These are phyloP conservation scores for Iselma pallidipennis DNA, from an alignment of 2,888 invertebrate species.

Conservation along the genomic window DNA sequence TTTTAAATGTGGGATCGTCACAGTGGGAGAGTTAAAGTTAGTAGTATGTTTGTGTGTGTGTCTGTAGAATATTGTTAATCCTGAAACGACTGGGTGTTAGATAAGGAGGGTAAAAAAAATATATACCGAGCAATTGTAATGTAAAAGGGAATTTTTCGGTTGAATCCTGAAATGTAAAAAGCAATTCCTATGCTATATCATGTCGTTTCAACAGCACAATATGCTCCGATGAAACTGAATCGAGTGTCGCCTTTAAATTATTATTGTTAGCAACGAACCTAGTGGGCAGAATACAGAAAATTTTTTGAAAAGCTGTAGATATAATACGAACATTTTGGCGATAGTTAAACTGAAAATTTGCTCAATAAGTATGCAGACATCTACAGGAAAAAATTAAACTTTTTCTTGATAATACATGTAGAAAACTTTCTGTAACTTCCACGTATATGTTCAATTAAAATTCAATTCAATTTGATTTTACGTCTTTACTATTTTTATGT, in stretches of 20 bases:
- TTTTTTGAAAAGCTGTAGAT: no score
- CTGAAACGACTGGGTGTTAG: background rate
- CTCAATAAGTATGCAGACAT: no score
- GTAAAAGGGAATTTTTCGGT: background rate
- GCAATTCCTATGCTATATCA: background rate
- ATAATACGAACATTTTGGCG: no score
- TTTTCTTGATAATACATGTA: no score
- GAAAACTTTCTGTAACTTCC: no score
- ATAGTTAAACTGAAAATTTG: no score
- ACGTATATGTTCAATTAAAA: no score
- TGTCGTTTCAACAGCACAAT: background rate
- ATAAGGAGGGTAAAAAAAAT: background rate
- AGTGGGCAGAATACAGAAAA: background rate
- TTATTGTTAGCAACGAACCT: background rate
- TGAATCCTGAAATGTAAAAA: background rate
- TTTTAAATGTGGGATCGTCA: background rate
- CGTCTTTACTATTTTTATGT: no score
- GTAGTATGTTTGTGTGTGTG: background rate
- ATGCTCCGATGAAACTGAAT: background rate
- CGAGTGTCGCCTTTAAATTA: background rate
- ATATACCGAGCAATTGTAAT: background rate
- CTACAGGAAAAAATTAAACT: no score
- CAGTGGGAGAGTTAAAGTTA: background rate
- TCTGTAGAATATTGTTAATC: background rate
- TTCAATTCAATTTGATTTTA: no score